Conservation (phyloP, 2,113 vertebrate genomes). For the Odocoileus hemionus region DNA sequence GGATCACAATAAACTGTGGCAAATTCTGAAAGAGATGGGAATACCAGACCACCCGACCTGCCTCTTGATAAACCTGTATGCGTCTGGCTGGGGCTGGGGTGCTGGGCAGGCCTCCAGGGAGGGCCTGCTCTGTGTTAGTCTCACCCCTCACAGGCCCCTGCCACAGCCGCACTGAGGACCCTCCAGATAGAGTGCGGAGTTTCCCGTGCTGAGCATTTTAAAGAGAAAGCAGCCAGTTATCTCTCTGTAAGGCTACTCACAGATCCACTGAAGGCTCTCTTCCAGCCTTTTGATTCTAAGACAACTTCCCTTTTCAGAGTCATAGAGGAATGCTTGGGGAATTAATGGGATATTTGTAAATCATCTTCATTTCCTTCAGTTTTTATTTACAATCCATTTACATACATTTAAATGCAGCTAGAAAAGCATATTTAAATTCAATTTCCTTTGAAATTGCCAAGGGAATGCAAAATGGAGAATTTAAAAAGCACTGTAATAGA, state of each 20-base stretch:
- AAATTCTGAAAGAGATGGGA: background rate
- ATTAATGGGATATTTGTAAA: slow-evolving; percentile 73
- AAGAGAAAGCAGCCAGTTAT: slow-evolving; percentile 26
- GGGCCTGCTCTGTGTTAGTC: background rate
- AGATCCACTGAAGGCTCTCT: background rate
- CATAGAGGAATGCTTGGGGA: slow-evolving; percentile 19
- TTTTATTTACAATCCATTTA: slow-evolving; percentile 73
- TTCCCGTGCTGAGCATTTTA: slow-evolving; percentile 7
- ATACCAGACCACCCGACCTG: background rate
- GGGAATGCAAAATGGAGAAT: slow-evolving; percentile 55
- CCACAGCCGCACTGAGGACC: background rate
- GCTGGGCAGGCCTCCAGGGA: background rate
- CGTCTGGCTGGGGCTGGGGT: background rate
- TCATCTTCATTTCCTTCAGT: slow-evolving; percentile 69
- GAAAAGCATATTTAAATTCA: slow-evolving; percentile 70
- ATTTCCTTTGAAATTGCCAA: slow-evolving; percentile 71
- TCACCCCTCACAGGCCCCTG: background rate
- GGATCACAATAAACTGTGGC: background rate
- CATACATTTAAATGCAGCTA: slow-evolving; percentile 72
- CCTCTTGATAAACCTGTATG: background rate
- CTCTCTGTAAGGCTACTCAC: slow-evolving; percentile 17
- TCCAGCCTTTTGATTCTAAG: slow-evolving; percentile 13
- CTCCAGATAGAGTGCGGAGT: background rate
- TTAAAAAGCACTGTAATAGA: slow-evolving; percentile 51
- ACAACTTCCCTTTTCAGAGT: slow-evolving; percentile 46